A percentile compares a stretch with the other conserved stretches of the same genome.
These are phyloP conservation scores for Cacoxenus indagator DNA, from an alignment of 2,888 invertebrate genomes.

Conservation along the genomic window DNA sequence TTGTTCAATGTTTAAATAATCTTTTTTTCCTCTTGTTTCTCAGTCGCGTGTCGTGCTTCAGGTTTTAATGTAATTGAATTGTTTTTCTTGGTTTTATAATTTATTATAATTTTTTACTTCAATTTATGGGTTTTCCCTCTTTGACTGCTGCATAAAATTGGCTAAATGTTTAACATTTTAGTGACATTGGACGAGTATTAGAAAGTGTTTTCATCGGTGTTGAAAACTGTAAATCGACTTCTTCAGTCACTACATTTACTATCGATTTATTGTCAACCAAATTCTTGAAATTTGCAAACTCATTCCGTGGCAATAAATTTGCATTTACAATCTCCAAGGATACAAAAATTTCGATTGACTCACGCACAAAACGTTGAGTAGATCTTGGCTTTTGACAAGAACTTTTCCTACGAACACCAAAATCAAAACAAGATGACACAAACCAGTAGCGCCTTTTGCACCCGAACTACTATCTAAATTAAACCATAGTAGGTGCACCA, in stretches of 20 bases:
- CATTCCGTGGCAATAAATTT: conserved; percentile 23
- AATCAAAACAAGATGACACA: conserved; percentile 33
- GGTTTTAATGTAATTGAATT: conserved; percentile 45
- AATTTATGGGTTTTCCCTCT: conserved; percentile 22
- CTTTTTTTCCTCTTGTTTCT: conserved; percentile 13
- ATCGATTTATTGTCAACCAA: conserved; percentile 5
- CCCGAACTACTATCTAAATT: background rate
- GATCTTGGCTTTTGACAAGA: conserved; percentile 23
- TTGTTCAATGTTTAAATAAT: conserved; percentile 21
- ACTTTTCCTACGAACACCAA: background rate
- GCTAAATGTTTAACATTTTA: conserved; percentile 30
- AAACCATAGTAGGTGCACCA: background rate
- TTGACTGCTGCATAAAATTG: conserved; percentile 34
- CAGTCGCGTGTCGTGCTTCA: conserved; percentile 48
- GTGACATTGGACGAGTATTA: background rate
- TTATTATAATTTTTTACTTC: conserved; percentile 4
- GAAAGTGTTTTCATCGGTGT: background rate
- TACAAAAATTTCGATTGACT: conserved; percentile 53
- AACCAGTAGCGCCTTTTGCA: conserved; percentile 13
- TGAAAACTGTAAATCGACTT: background rate
- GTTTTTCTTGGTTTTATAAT: conserved; percentile 28
- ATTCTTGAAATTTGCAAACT: background rate
- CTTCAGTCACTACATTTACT: background rate
- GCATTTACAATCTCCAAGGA: conserved; percentile 57
- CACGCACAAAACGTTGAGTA: conserved; percentile 19